Evolutionary conservation across 92 coral and sea anemone species (phyloP).

Genomic region (Actinernus sp.): DNA sequence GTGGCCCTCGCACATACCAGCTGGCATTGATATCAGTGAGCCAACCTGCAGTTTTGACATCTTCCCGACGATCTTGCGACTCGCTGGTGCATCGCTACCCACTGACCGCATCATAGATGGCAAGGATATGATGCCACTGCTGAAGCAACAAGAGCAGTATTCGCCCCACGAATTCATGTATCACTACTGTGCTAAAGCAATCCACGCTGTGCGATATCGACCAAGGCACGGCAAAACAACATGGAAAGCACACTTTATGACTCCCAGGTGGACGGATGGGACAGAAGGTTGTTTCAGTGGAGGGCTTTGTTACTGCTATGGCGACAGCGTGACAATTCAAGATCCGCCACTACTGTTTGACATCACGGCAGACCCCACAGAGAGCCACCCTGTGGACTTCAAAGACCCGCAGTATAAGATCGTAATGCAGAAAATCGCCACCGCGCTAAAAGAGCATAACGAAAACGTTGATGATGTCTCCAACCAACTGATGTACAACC

Average conservation of each 20-base stretch:
- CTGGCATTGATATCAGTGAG: conserved; percentile 63
- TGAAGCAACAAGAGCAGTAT: conserved; percentile 34
- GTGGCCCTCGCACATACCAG: conserved; percentile 75
- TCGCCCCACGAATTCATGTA: conserved; percentile 79
- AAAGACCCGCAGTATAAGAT: conserved; percentile 20
- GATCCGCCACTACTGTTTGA: conserved; percentile 79
- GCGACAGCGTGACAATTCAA: conserved; percentile 45
- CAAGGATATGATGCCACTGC: conserved; percentile 69
- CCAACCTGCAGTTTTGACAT: conserved; percentile 77
- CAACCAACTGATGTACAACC: conserved; percentile 45
- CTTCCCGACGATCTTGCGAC: conserved; percentile 69
- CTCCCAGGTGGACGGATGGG: conserved; percentile 68
- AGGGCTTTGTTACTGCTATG: conserved; percentile 58
- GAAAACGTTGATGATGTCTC: conserved; percentile 47
- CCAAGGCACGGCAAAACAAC: conserved; percentile 52
- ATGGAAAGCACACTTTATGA: conserved; percentile 87
- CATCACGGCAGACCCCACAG: conserved; percentile 76
- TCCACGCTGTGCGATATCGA: conserved; percentile 92
- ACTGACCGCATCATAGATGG: conserved; percentile 81
- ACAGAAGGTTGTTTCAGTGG: conserved; percentile 43
- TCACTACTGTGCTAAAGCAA: conserved; percentile 82
- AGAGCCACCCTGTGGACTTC: conserved; percentile 46
- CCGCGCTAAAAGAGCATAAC: conserved; percentile 47
- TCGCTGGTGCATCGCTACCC: conserved; percentile 64
- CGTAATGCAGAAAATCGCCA: conserved; percentile 33